Base-by-base conservation (phyloP, 1,140 invertebrate species). In the Babylonia areolata region DNA sequence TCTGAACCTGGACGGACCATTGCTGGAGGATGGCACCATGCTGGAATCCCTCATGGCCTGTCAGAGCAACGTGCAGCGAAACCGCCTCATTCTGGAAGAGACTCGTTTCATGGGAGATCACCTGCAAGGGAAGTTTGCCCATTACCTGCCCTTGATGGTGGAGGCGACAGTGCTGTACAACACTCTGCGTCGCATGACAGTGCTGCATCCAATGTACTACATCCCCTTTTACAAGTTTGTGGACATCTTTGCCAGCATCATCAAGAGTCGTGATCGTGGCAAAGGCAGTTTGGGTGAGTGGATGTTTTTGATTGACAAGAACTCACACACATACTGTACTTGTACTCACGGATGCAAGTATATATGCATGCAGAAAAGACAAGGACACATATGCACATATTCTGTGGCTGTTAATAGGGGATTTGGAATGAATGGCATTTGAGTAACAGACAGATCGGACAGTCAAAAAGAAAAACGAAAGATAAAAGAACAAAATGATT, bases 1-100 rank as follows among this genome's bases (percentile, higher is more conserved):
- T 11, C 81, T 93, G 31, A 91, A 92, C 78, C 83, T 93, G 17
- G 91, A 91, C 80, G 89, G 89, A 12, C 91, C 93, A 0, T 83
- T 94, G 15, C 85, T 94, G 58, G 92, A 93, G 37, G 94, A 94
- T 80, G 90, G 90, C 73, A 93, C 92, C 0, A 93, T 94, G 92
- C 89, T 94, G 33, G 90, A 92, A 28, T 91, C 92, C 0, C 87
- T 94, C 31, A 83, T 91, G 39, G 90, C 85, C 9, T 94, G 93
- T 84, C 91, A 92, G 82, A 89, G 90, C 39, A 92, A 93, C 35
- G 90, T 93, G 28, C 89, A 91, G 51, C 89, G 90, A n/a, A 93
- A 93, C 87, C 86, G 88, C 28, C 86, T 88, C 46, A 93, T 93
- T n/a, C 88, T 94, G 81, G 92, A 92, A 71, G 93, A 93, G 82